These are phyloP conservation scores for Antechinus stuartii DNA, from an alignment of 2,113 vertebrate genomes.

Conservation along the genomic window DNA sequence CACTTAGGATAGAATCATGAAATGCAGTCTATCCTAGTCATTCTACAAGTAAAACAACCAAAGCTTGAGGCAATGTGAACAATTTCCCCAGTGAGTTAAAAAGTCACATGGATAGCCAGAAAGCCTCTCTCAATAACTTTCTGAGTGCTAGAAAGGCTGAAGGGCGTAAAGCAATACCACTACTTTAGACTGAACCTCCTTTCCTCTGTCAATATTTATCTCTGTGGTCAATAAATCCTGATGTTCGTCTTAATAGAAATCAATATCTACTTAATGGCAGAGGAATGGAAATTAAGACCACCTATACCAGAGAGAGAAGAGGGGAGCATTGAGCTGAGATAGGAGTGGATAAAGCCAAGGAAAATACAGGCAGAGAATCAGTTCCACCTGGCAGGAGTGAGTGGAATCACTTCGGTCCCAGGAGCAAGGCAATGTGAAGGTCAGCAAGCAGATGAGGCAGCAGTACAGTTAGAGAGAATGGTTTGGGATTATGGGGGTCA, in stretches of 20 bases:
- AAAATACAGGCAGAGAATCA: not conserved
- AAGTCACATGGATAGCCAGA: not conserved
- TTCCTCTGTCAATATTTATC: constrained; percentile 31
- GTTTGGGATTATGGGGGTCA: not conserved
- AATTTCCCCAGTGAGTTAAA: not conserved
- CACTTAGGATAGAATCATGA: not conserved
- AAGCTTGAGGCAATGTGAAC: not conserved
- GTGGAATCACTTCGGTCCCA: not conserved
- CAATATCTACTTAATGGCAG: constrained; percentile 57
- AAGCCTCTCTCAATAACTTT: not conserved
- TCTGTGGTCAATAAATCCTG: constrained; percentile 52
- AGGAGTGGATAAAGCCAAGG: not conserved
- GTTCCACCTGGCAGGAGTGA: rapidly evolving
- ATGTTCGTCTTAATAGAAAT: constrained; percentile 53
- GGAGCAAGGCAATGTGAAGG: not conserved
- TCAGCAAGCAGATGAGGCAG: not conserved
- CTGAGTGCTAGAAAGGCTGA: not conserved
- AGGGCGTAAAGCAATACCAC: not conserved
- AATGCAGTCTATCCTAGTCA: not conserved
- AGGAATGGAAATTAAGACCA: constrained; percentile 34
- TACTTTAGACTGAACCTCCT: not conserved
- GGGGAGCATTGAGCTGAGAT: not conserved
- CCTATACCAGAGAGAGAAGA: not conserved
- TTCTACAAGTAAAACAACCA: not conserved
- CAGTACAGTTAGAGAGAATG: not conserved